Evolutionary conservation across 2,113 vertebrate species (phyloP).

Genomic region (Arenaria interpres): DNA sequence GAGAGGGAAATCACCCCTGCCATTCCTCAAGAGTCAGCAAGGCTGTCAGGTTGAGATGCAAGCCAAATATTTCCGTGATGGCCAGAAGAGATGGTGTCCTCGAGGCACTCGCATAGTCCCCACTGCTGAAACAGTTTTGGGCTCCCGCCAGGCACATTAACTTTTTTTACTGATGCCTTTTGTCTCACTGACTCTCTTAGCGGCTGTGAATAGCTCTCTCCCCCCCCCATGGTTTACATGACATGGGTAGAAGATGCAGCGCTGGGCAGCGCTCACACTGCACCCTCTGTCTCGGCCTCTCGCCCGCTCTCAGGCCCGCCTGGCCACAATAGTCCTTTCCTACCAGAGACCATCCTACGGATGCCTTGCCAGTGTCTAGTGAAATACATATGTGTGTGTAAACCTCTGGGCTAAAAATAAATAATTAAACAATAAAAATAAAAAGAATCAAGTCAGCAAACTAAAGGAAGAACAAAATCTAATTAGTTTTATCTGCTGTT

Average conservation of each 20-base stretch:
- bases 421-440: conserved; percentile 64
- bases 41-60: neutral
- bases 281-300: conserved; percentile 58
- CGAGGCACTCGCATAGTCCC: neutral
- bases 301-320: neutral
- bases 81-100: neutral
- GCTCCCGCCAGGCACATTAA: conserved; percentile 46
- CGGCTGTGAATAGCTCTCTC: conserved; percentile 6
- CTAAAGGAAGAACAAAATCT: conserved; percentile 25
- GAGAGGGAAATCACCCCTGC: neutral
- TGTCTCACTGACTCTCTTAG: conserved; percentile 36
- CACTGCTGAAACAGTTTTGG: neutral
- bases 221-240: neutral
- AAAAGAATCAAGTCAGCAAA: conserved; percentile 72
- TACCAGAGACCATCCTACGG: conserved; percentile 1
- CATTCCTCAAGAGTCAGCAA: conserved; percentile 23
- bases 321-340: conserved; percentile 45
- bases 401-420: conserved; percentile 68
- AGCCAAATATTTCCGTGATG: conserved; percentile 32
- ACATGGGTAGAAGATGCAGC: conserved; percentile 20
- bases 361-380: conserved; percentile 6
- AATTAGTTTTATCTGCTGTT: conserved; percentile 40
- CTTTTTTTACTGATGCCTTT: conserved; percentile 52
- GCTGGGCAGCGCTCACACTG: conserved; percentile 47
- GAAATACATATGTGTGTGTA: neutral